Base-by-base conservation (phyloP, 2,797 vertebrate species). In the Heteromormyrus szaboi region DNA sequence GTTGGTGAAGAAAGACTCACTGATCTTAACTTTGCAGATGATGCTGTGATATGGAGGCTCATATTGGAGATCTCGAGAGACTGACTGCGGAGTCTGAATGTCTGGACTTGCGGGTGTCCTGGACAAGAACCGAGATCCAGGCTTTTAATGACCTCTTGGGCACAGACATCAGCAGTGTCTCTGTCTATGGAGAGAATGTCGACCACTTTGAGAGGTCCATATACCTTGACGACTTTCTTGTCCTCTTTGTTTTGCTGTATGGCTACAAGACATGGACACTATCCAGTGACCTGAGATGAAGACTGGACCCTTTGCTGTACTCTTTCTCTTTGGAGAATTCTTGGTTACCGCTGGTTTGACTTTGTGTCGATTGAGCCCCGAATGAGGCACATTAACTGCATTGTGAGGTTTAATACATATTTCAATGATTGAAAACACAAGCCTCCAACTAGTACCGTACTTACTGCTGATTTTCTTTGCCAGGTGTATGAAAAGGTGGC, bases 401-500 rank as follows among this genome's bases (percentile, higher is more conserved):
- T 25, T 11, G 59, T 62, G 22, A 25, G 9, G 59, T 5, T 51
- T 25, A 14, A 51, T 51, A n/a, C 59, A 62, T 62, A 84, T 84
- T 48, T 79, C 72, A 72, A 17, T 37, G 65, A 50, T 12, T 85
- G 25, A 41, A 37, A 41, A 37, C 6, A 56, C 46, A 54, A 54
- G 7, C 14, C 12, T 54, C 50, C 29, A 37, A 17, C 59, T 33
- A 56, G 5, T 17, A n/a, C 85, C 29, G 19, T 37, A 2, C 53
- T 92, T 88, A 89, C n/a, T 14, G 72, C 88, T 88, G 87, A 89
- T 76, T 65, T 3, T 19, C 9, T 2, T 17, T 91, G 92, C 7
- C 92, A 99, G 99, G 98, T 99, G 0, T 99, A 99, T 95, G 99
- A 99, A 93, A 99, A 99, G 93, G 97, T 99, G 94, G 97, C 99